Evolutionary conservation across 1,140 invertebrate genomes (phyloP).

Genomic region (Tyrophagus putrescentiae): DNA sequence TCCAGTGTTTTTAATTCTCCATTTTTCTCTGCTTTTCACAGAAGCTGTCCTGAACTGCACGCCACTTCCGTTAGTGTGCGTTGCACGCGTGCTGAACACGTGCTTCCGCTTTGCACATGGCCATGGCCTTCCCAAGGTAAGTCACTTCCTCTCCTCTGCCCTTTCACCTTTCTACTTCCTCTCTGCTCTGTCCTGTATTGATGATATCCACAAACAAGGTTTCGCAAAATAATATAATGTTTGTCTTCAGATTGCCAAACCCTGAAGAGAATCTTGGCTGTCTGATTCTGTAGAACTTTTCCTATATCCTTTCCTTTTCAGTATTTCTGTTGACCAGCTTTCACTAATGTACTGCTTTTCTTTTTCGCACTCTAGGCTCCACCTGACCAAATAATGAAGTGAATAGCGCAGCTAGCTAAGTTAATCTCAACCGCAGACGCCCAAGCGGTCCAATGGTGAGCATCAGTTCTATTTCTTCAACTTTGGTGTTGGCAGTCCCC

Average conservation of each 20-base stretch:
- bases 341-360: background rate
- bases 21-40: background rate
- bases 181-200: background rate
- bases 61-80: too few relatives aligned
- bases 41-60: too few relatives aligned
- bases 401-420: too few relatives aligned
- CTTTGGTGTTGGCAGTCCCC: background rate
- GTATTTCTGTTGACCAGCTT: background rate
- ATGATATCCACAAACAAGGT: constrained; percentile 1
- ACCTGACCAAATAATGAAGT: background rate
- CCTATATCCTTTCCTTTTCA: background rate
- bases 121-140: too few relatives aligned
- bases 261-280: constrained; percentile 7
- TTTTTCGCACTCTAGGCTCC: background rate
- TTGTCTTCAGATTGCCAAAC: background rate
- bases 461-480: too few relatives aligned
- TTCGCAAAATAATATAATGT: constrained; percentile 1
- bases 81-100: too few relatives aligned
- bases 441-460: too few relatives aligned
- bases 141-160: too few relatives aligned
- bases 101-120: too few relatives aligned
- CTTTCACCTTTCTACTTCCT: too few relatives aligned
- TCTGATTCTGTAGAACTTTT: constrained; percentile 16
- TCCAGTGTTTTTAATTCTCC: background rate
- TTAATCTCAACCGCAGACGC: too few relatives aligned